A percentile compares a stretch with the other conserved stretches of the same genome.
Evolutionary conservation across 2,113 vertebrate species (phyloP).

Genomic region (Saimiri boliviensis): DNA sequence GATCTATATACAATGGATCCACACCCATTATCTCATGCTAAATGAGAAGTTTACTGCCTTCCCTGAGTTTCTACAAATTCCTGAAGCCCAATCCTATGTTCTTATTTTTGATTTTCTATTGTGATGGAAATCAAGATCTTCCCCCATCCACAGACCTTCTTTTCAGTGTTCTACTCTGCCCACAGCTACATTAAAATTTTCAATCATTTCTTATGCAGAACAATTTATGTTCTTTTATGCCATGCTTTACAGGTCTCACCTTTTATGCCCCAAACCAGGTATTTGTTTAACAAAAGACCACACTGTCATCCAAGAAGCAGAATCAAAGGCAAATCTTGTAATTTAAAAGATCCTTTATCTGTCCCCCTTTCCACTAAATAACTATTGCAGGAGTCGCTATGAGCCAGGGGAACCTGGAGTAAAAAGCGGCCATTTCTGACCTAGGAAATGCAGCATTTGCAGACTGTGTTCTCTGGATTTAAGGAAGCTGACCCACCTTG

Average conservation of each 20-base stretch:
- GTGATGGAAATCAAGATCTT: not conserved
- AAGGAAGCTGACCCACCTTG: not conserved
- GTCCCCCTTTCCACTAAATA: not conserved
- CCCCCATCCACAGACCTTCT: not conserved
- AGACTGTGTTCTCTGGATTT: not conserved
- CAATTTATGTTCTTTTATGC: slow-evolving; percentile 14
- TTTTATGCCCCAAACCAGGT: not conserved
- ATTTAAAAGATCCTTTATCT: slow-evolving; percentile 13
- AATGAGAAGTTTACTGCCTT: not conserved
- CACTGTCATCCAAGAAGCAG: not conserved
- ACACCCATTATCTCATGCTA: not conserved
- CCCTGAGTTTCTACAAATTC: not conserved
- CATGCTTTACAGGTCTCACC: not conserved
- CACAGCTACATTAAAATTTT: not conserved
- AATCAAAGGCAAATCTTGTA: not conserved
- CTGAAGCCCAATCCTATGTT: not conserved
- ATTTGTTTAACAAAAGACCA: slow-evolving; percentile 46
- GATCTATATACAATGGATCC: not conserved
- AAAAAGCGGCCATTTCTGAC: not conserved
- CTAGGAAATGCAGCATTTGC: not conserved
- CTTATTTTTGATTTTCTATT: not conserved
- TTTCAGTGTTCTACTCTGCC: not conserved
- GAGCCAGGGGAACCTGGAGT: not conserved
- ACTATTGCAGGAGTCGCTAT: not conserved
- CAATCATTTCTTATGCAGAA: not conserved